Percentiles rank a stretch among this genome's conserved stretches.
phyloP scores from a whole-genome alignment of 1,140 invertebrate species.

The Saccostrea glomerata region DNA sequence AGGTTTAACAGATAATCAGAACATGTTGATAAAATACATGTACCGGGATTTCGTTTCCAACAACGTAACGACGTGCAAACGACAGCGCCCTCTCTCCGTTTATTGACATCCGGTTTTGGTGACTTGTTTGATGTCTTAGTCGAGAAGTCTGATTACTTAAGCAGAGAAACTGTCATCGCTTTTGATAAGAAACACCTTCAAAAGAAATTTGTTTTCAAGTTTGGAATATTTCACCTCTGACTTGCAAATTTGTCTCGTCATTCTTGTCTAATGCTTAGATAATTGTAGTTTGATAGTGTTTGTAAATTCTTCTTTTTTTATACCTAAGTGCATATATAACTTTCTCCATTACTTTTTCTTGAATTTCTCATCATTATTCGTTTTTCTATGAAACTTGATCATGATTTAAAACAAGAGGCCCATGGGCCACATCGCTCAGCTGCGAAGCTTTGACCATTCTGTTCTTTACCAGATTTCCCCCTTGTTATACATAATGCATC shows the following conservation, averaged over 20 bases:
- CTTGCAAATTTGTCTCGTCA: background rate
- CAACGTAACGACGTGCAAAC: background rate
- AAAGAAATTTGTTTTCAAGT: constrained; percentile 18
- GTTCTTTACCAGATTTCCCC: too few relatives aligned
- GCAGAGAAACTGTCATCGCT: background rate
- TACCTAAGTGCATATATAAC: too few relatives aligned
- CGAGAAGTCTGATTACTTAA: constrained; percentile 14
- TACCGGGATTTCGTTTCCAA: background rate
- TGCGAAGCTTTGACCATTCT: too few relatives aligned
- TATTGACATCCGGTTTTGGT: background rate
- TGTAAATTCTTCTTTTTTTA: too few relatives aligned
- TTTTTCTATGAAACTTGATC: too few relatives aligned
- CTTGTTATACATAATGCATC: too few relatives aligned
- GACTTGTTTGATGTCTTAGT: background rate
- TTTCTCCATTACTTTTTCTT: too few relatives aligned
- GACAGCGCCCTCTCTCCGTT: background rate
- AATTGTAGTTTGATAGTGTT: background rate
- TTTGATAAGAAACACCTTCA: constrained; percentile 5
- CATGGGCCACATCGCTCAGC: too few relatives aligned
- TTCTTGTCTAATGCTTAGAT: background rate
- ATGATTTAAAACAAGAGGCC: too few relatives aligned
- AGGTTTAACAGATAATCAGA: background rate
- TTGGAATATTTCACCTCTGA: background rate
- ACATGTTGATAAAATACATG: background rate
- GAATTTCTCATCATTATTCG: too few relatives aligned